These are phyloP conservation scores for Nasonia vitripennis DNA, from an alignment of 1,140 invertebrate genomes.

Conservation along the genomic window DNA sequence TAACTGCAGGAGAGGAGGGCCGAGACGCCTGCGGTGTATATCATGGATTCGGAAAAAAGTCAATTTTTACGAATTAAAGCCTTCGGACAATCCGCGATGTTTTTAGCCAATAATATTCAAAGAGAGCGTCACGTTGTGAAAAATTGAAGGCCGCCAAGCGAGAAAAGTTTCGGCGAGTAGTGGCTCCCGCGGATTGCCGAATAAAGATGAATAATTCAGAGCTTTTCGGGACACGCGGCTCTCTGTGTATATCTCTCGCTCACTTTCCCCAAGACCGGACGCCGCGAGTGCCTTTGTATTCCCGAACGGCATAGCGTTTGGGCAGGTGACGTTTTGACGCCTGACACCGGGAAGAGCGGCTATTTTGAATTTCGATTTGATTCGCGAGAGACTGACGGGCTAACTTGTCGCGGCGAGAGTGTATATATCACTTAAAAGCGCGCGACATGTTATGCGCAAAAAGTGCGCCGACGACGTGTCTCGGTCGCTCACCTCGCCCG, in stretches of 20 bases:
- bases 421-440: slow-evolving; percentile 16
- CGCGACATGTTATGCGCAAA: not conserved
- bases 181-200: not conserved
- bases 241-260: not conserved
- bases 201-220: slow-evolving; percentile 31
- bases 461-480: not conserved
- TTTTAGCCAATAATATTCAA: not conserved
- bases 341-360: not conserved
- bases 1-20: no score
- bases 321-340: slow-evolving; percentile 16
- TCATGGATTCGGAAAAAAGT: no score
- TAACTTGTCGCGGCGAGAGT: not conserved
- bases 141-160: not conserved
- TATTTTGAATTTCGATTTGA: slow-evolving; percentile 25
- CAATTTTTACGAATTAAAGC: not conserved
- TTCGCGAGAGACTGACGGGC: not conserved
- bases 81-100: not conserved
- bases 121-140: not conserved
- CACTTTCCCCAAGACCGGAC: not conserved
- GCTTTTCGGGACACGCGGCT: not conserved
- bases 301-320: not conserved
- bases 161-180: not conserved
- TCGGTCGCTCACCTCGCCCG: not conserved
- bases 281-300: not conserved
- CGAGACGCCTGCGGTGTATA: no score